Base-by-base conservation (phyloP, 1,140 invertebrate species). In the Pachypsylla venusta region DNA sequence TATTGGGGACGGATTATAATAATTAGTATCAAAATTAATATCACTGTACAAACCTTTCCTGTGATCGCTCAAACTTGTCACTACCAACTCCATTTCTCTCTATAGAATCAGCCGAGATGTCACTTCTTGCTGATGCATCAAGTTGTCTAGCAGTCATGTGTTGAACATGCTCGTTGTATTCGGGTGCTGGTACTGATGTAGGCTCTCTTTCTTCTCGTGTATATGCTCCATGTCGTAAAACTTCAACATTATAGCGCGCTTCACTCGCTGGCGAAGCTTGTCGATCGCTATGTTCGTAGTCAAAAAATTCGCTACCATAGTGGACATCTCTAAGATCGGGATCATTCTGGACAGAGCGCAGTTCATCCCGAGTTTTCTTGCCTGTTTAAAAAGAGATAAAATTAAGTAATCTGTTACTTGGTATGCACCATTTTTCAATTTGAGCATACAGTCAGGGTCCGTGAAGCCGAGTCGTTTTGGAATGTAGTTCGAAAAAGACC, bases 31-130 rank as follows among this genome's bases (percentile, higher is more conserved):
- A n/a, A n/a, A n/a, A n/a, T n/a, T n/a, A n/a, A n/a, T n/a, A n/a
- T n/a, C n/a, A n/a, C n/a, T n/a, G n/a, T n/a, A n/a, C n/a, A n/a
- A n/a, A n/a, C n/a, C n/a, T n/a, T n/a, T n/a, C 70, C 67, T 71
- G 77, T 58, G 66, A 74, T 22, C 74, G 67, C 54, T 73, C 74
- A 66, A 76, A 78, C 42, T 71, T 68, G 39, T 71, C 68, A n/a
- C 66, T 60, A 13, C 60, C 58, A 12, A 56, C 72, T 1, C 76
- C 75, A 59, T 70, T 75, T 14, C 81, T 73, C 64, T 87, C 84
- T 60, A 86, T 85, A 1, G 84, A 87, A 67, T 87, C 84, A 3
- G 82, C 79, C 14, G 82, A 85, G 56, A 85, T 84, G 64, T 86
- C 83, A 66, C 83, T 85, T 58, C 82, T 75, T 2, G 79, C 76